A percentile compares a stretch with the other conserved stretches of the same genome.
These are phyloP conservation scores for Harpagifer antarcticus DNA, from an alignment of 2,797 vertebrate species.

Conservation along the genomic window DNA sequence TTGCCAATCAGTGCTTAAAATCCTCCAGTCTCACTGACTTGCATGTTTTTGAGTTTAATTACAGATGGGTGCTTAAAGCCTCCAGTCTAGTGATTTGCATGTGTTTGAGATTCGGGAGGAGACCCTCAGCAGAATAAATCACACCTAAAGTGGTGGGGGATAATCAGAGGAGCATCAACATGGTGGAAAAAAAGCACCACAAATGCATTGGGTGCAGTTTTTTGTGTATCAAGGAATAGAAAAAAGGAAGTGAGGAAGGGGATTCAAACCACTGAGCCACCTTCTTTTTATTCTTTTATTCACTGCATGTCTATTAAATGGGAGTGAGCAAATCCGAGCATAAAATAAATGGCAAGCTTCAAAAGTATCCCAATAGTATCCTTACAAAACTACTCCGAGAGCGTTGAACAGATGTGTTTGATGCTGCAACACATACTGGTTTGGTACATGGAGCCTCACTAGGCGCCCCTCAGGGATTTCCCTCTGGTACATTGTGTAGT, in stretches of 20 bases:
- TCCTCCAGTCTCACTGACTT: conserved; percentile 27
- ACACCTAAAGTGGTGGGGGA: background rate
- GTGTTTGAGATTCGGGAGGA: conserved; percentile 18
- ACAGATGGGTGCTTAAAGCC: conserved; percentile 9
- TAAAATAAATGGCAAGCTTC: background rate
- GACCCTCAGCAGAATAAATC: conserved; percentile 3
- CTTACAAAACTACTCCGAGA: background rate
- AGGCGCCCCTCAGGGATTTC: conserved; percentile 23
- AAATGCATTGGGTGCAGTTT: background rate
- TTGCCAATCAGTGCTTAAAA: conserved; percentile 20
- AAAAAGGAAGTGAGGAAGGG: background rate
- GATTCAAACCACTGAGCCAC: background rate
- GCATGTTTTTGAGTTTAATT: conserved; percentile 35
- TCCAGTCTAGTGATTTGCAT: conserved; percentile 39
- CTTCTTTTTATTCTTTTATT: background rate
- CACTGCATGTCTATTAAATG: background rate
- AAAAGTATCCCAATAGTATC: background rate
- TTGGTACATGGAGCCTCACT: conserved; percentile 9
- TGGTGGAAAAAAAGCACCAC: background rate
- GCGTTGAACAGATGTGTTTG: background rate
- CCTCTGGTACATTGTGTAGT: conserved; percentile 8
- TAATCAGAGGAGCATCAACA: conserved; percentile 15
- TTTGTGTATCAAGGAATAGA: background rate
- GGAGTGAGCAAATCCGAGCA: background rate
- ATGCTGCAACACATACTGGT: background rate